These are phyloP conservation scores for Ciconia stormi DNA, from an alignment of 2,113 vertebrate genomes.

Conservation along the genomic window DNA sequence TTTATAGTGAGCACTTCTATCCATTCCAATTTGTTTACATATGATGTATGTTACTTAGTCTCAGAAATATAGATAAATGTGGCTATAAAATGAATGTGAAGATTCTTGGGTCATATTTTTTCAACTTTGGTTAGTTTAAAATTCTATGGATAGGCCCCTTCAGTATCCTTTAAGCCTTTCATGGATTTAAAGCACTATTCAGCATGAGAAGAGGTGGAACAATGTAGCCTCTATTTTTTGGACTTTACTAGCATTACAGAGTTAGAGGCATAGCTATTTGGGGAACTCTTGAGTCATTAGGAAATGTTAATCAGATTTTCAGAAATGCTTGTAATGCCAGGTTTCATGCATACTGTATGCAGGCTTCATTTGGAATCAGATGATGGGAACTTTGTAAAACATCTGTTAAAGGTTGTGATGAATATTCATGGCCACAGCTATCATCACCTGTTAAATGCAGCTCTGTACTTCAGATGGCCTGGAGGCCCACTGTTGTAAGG, in stretches of 20 bases:
- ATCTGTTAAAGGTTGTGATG: conserved; percentile 36
- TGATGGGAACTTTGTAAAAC: conserved; percentile 8
- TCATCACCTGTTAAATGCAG: neutral
- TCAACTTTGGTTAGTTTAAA: neutral
- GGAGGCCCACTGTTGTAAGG: neutral
- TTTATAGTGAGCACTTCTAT: neutral
- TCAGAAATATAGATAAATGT: neutral
- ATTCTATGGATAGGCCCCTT: neutral
- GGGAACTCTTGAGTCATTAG: neutral
- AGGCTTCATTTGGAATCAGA: neutral
- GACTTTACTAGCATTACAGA: neutral
- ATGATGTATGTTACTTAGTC: neutral
- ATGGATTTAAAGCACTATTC: neutral
- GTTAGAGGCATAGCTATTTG: neutral
- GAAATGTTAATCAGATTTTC: conserved; percentile 41
- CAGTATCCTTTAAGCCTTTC: neutral
- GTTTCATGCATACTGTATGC: neutral
- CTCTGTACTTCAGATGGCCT: neutral
- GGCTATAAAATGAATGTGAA: neutral
- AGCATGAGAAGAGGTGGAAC: neutral
- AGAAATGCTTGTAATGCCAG: neutral
- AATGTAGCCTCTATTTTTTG: neutral
- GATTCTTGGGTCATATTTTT: neutral
- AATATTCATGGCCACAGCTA: conserved; percentile 24
- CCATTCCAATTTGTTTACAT: neutral